Percentiles rank a stretch among this genome's conserved stretches.
phyloP scores from a whole-genome alignment of 1,140 invertebrate genomes.

The Drosophila funebris region DNA sequence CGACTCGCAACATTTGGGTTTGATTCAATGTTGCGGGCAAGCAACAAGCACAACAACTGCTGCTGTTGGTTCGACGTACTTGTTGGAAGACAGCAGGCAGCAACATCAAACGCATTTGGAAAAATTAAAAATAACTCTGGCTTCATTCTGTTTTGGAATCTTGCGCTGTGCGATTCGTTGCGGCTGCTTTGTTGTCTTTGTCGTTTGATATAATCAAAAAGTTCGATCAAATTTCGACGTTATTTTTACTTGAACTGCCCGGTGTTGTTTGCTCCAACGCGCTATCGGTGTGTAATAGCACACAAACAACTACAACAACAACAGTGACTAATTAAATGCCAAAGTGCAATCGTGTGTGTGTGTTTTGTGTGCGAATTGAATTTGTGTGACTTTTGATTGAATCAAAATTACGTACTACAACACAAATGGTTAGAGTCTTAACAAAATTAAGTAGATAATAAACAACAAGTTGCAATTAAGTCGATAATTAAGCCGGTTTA shows the following conservation, averaged over 20 bases:
- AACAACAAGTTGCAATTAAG: conserved; percentile 45
- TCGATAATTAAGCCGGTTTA: conserved; percentile 56
- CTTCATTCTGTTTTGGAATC: conserved; percentile 60
- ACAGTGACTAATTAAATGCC: conserved; percentile 57
- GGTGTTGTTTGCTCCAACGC: conserved; percentile 46
- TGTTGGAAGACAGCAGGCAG: neutral
- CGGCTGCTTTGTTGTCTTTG: conserved; percentile 26
- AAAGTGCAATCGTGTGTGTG: conserved; percentile 40
- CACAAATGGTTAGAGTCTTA: neutral
- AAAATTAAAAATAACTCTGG: conserved; percentile 2
- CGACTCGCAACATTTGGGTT: neutral
- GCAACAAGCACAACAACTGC: conserved; percentile 2
- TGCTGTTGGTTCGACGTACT: neutral
- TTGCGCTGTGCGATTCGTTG: conserved; percentile 56
- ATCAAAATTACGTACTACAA: conserved; percentile 34
- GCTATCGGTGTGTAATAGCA: conserved; percentile 28
- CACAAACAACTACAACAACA: conserved; percentile 18
- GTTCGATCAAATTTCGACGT: conserved; percentile 27
- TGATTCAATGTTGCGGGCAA: conserved; percentile 10
- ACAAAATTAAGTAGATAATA: conserved; percentile 9
- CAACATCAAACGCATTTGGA: conserved; percentile 6
- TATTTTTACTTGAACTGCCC: conserved; percentile 7
- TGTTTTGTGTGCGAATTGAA: conserved; percentile 56
- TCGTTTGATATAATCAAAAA: conserved; percentile 1
- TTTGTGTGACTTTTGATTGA: conserved; percentile 66